Conservation (phyloP, 2,113 vertebrate species). For the Puma concolor region DNA sequence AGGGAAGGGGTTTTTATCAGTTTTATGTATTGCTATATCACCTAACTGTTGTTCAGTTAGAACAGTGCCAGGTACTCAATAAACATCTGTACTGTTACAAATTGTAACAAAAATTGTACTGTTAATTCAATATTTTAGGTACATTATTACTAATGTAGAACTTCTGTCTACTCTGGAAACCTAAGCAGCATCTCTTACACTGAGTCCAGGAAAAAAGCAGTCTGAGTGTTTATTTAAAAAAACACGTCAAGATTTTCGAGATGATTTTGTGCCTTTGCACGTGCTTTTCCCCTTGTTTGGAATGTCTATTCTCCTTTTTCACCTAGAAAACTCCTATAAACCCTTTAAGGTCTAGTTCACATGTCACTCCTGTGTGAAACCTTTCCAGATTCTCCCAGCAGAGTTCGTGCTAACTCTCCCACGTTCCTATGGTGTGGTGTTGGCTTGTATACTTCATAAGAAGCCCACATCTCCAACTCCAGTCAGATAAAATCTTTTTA, state of each 20-base stretch:
- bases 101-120: background rate
- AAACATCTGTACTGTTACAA: background rate
- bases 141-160: background rate
- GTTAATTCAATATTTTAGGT: background rate
- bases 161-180: background rate
- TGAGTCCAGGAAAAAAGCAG: background rate
- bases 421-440: background rate
- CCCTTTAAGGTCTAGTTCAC: background rate
- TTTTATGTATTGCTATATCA: constrained; percentile 15
- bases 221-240: background rate
- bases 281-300: background rate
- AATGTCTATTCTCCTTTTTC: background rate
- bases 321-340: background rate
- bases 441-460: background rate
- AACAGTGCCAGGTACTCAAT: background rate
- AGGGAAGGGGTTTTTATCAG: background rate
- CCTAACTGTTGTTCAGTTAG: background rate
- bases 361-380: background rate
- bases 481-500: constrained; percentile 55
- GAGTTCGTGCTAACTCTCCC: background rate
- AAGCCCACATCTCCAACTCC: background rate
- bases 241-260: background rate
- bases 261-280: background rate
- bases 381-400: background rate
- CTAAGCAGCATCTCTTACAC: background rate